A percentile compares a stretch with the other conserved stretches of the same genome.
Conservation (phyloP, 2,888 invertebrate genomes). For the Ormyrus labotus region DNA sequence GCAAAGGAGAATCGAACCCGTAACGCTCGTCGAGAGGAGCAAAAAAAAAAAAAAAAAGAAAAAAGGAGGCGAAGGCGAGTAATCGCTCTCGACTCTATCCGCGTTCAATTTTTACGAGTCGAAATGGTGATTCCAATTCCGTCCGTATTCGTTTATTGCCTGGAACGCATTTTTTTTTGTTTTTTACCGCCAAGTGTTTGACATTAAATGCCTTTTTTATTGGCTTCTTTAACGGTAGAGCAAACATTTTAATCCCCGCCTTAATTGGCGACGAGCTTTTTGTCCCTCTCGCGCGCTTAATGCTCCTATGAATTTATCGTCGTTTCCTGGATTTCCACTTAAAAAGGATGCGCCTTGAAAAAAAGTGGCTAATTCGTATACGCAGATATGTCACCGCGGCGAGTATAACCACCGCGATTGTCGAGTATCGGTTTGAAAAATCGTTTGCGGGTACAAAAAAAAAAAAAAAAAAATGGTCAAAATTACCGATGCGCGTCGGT, state of each 20-base stretch:
- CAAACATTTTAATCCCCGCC: conserved; percentile 14
- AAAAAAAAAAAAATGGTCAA: too few relatives aligned
- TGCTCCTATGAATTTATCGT: too few relatives aligned
- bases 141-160: too few relatives aligned
- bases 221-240: not conserved
- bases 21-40: not conserved
- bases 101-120: not conserved
- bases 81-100: too few relatives aligned
- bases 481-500: too few relatives aligned
- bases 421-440: too few relatives aligned
- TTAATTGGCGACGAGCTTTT: not conserved
- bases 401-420: too few relatives aligned
- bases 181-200: not conserved
- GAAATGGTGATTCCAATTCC: not conserved
- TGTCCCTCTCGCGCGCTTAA: not conserved
- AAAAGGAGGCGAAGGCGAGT: not conserved
- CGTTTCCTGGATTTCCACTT: too few relatives aligned
- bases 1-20: conserved; percentile 3
- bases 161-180: not conserved
- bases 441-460: too few relatives aligned
- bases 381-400: too few relatives aligned
- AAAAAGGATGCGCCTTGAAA: too few relatives aligned
- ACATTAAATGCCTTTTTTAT: conserved; percentile 16
- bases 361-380: too few relatives aligned
- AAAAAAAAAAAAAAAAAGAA: not conserved